Conservation (phyloP, 2,888 invertebrate genomes). For the Ferdinandea cuprea region DNA sequence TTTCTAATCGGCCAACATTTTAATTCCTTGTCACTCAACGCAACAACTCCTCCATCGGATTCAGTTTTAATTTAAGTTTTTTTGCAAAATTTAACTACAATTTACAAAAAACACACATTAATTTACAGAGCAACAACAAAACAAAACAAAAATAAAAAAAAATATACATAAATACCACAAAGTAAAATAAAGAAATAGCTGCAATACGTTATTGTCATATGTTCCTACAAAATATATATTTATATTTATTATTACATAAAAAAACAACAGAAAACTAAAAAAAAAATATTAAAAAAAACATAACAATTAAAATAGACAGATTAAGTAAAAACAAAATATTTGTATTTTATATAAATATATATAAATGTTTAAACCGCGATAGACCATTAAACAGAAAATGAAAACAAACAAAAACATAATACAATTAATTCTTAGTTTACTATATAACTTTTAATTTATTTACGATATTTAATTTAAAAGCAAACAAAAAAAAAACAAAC, state of each 20-base stretch:
- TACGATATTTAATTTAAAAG: conserved; percentile 42
- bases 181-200: conserved; percentile 80
- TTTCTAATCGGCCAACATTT: no score
- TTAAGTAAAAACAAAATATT: conserved; percentile 61
- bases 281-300: conserved; percentile 46
- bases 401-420: conserved; percentile 28
- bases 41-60: background rate
- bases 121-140: conserved; percentile 71
- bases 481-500: conserved; percentile 21
- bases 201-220: conserved; percentile 84
- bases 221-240: conserved; percentile 83
- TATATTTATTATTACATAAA: conserved; percentile 76
- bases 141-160: conserved; percentile 61
- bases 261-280: conserved; percentile 71
- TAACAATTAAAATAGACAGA: conserved; percentile 71
- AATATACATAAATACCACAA: conserved; percentile 67
- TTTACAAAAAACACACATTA: conserved; percentile 39
- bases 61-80: background rate
- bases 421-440: conserved; percentile 56
- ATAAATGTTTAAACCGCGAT: conserved; percentile 68
- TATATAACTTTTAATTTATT: conserved; percentile 61
- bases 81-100: background rate
- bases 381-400: conserved; percentile 56
- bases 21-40: background rate
- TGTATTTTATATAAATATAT: conserved; percentile 74